Conservation (phyloP, 2,888 invertebrate genomes). For the Drosophila putrida region DNA sequence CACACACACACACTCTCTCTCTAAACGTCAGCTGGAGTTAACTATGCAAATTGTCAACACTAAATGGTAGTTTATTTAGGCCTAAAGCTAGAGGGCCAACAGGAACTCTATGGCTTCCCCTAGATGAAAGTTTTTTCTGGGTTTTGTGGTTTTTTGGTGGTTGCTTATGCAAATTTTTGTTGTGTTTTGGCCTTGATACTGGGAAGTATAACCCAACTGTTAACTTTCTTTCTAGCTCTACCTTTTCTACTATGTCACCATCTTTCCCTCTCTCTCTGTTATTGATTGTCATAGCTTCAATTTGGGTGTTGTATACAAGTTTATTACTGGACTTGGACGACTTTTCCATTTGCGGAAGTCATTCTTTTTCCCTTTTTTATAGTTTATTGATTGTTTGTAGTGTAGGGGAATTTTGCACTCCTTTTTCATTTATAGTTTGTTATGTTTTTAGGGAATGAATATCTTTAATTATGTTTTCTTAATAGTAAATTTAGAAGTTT, state of each 20-base stretch:
- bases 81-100: constrained; percentile 4
- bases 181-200: constrained; percentile 14
- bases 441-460: background rate
- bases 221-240: constrained; percentile 8
- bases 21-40: constrained; percentile 7
- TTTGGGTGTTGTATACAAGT: constrained; percentile 1
- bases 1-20: background rate
- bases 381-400: constrained; percentile 46
- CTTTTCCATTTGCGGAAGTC: constrained; percentile 43
- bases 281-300: constrained; percentile 31
- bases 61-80: constrained; percentile 13
- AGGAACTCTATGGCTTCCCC: constrained; percentile 10
- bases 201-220: background rate
- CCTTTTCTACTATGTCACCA: background rate
- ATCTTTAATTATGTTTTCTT: background rate
- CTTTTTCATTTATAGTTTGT: background rate
- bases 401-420: background rate
- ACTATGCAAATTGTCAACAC: constrained; percentile 21
- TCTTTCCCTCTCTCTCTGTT: constrained; percentile 6
- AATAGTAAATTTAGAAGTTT: background rate
- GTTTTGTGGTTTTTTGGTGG: constrained; percentile 30
- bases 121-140: background rate
- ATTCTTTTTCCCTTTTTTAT: constrained; percentile 26
- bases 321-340: constrained; percentile 21
- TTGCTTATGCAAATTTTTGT: constrained; percentile 29